Conservation (phyloP, 1,140 invertebrate genomes). For the Sycobia sp. region DNA sequence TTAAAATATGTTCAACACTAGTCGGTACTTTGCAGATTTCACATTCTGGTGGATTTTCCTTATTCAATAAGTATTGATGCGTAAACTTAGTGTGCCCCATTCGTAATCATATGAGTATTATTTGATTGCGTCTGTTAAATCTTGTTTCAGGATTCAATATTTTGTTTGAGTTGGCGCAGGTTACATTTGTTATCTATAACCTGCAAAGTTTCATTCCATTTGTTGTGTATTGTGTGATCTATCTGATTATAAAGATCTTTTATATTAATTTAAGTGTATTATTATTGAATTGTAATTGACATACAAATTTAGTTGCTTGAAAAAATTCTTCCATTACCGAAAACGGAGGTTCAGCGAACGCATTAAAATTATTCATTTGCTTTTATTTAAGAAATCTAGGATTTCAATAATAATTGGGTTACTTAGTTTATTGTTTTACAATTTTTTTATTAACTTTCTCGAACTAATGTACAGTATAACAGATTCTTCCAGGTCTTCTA, state of each 20-base stretch:
- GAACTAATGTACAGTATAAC: too few relatives aligned
- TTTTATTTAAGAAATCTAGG: too few relatives aligned
- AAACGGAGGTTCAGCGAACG: too few relatives aligned
- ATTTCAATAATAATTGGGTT: too few relatives aligned
- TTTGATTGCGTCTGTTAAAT: not conserved
- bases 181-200: too few relatives aligned
- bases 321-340: too few relatives aligned
- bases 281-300: too few relatives aligned
- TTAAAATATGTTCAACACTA: not conserved
- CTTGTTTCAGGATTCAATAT: not conserved
- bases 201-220: not conserved
- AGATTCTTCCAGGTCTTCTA: too few relatives aligned
- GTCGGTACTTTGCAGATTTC: not conserved
- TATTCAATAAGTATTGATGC: not conserved
- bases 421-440: too few relatives aligned
- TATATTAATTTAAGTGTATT: not conserved
- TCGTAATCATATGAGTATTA: not conserved
- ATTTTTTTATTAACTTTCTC: too few relatives aligned
- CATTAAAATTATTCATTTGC: too few relatives aligned
- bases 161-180: not conserved
- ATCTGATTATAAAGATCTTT: not conserved
- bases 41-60: not conserved
- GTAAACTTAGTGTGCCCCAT: not conserved
- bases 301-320: too few relatives aligned
- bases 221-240: not conserved